These are phyloP conservation scores for Geothlypis trichas DNA, from an alignment of 2,113 vertebrate species.

Conservation along the genomic window DNA sequence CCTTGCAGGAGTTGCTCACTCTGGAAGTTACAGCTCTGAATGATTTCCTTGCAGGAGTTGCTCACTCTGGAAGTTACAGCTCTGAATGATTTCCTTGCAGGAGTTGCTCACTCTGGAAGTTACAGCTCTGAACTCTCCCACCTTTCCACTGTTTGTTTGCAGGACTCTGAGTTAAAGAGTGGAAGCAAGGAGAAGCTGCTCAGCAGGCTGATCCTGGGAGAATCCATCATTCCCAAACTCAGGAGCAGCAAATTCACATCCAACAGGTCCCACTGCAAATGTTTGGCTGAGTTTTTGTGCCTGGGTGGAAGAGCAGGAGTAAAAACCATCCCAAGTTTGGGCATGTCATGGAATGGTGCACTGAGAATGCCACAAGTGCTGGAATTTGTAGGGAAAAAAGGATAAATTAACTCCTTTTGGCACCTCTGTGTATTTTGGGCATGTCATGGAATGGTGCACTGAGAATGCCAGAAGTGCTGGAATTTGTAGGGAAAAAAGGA, in stretches of 20 bases:
- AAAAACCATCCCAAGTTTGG: neutral
- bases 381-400: neutral
- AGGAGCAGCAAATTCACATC: neutral
- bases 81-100: neutral
- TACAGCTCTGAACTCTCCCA: neutral
- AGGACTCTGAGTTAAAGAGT: neutral
- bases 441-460: no score
- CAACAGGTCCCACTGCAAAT: neutral
- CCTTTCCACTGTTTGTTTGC: neutral
- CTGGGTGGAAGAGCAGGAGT: neutral
- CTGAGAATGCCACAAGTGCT: fast-evolving
- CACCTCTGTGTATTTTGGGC: neutral
- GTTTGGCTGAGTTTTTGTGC: neutral
- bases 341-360: neutral
- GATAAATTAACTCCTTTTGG: neutral
- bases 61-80: neutral
- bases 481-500: neutral
- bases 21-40: neutral
- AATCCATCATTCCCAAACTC: neutral
- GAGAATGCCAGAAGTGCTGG: neutral
- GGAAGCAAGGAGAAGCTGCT: neutral
- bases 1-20: neutral
- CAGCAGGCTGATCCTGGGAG: neutral
- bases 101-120: neutral
- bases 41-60: neutral